These are phyloP conservation scores for Diabrotica virgifera DNA, from an alignment of 1,140 invertebrate species.

Conservation along the genomic window DNA sequence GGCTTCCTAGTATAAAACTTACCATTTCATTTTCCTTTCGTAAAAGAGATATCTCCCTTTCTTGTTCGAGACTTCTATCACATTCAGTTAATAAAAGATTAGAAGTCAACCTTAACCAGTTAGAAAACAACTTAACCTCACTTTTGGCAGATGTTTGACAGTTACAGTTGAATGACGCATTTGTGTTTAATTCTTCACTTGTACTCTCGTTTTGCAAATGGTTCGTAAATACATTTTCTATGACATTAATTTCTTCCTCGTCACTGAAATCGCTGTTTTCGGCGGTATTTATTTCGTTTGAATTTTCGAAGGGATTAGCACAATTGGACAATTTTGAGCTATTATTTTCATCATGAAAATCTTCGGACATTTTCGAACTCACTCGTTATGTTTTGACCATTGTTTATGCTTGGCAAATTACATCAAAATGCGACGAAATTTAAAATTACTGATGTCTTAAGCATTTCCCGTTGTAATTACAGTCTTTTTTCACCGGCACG, in stretches of 20 bases:
- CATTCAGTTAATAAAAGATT: slow-evolving; percentile 73
- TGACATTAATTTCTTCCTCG: slow-evolving; percentile 31
- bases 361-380: slow-evolving; percentile 48
- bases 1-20: slow-evolving; percentile 25
- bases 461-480: too few relatives aligned
- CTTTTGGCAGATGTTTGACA: slow-evolving; percentile 52
- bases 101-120: slow-evolving; percentile 66
- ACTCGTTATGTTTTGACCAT: slow-evolving; percentile 48
- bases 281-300: slow-evolving; percentile 31
- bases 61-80: slow-evolving; percentile 65
- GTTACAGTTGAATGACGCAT: slow-evolving; percentile 45
- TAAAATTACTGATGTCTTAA: not conserved
- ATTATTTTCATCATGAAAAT: slow-evolving; percentile 42
- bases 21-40: slow-evolving; percentile 66
- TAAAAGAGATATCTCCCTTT: slow-evolving; percentile 60
- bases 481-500: too few relatives aligned
- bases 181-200: slow-evolving; percentile 19
- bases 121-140: slow-evolving; percentile 62
- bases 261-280: slow-evolving; percentile 25
- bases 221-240: slow-evolving; percentile 45
- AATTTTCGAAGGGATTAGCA: slow-evolving; percentile 34
- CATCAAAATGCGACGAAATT: slow-evolving; percentile 10
- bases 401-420: slow-evolving; percentile 38
- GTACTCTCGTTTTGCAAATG: slow-evolving; percentile 31
- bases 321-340: slow-evolving; percentile 42